Conservation (phyloP, 2,888 invertebrate genomes). For the Lasiommata megera region DNA sequence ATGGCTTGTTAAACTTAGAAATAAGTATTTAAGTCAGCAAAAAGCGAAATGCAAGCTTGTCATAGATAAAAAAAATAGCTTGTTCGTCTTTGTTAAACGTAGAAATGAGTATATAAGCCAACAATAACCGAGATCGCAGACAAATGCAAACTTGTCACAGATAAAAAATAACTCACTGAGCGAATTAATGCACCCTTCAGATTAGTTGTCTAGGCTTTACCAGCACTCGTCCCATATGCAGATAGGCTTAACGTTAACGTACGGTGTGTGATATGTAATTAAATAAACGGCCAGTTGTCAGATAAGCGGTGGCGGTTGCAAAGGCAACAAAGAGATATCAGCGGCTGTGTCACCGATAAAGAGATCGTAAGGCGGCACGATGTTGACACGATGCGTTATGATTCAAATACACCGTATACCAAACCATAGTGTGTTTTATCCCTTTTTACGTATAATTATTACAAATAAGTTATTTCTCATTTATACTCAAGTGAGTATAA, state of each 20-base stretch:
- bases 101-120: no score
- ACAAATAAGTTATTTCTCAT: no score
- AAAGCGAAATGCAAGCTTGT: no score
- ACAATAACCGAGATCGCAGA: no score
- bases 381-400: neutral
- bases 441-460: no score
- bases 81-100: no score
- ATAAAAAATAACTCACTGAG: neutral
- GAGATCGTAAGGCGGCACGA: neutral
- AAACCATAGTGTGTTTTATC: no score
- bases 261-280: conserved; percentile 44
- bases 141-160: neutral
- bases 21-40: no score
- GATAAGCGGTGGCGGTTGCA: conserved; percentile 55
- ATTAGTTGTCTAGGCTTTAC: neutral
- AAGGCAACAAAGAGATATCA: conserved; percentile 69
- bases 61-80: no score
- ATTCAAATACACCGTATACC: no score
- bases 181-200: neutral
- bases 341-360: conserved; percentile 46
- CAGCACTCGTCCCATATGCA: neutral
- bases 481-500: no score
- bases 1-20: no score
- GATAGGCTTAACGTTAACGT: conserved; percentile 2
- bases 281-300: conserved; percentile 58